phyloP scores from a whole-genome alignment of 1,140 invertebrate genomes.

The Philotrypesis tridentata region DNA sequence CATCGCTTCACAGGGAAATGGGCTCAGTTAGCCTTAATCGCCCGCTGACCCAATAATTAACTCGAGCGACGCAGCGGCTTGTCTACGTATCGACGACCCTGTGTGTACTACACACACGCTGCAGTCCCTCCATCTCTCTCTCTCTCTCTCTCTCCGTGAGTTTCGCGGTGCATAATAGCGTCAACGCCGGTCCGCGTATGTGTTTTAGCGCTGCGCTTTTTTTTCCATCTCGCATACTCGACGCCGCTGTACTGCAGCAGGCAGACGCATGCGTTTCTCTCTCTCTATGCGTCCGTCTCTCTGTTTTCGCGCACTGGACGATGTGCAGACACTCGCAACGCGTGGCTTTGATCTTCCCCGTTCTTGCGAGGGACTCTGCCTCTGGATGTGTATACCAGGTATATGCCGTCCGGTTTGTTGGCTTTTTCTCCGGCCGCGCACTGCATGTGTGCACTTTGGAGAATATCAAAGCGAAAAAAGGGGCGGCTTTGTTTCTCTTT shows the following conservation, averaged over 20 bases:
- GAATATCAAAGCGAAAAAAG: background rate
- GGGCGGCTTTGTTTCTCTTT: too few relatives aligned
- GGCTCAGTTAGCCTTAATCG: constrained; percentile 20
- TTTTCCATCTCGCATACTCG: too few relatives aligned
- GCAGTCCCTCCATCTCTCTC: too few relatives aligned
- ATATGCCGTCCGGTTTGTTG: background rate
- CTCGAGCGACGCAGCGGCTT: background rate
- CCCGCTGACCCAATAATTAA: constrained; percentile 16
- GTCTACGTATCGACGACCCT: background rate
- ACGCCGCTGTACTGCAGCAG: too few relatives aligned
- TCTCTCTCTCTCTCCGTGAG: background rate
- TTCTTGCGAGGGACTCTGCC: background rate
- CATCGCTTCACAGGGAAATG: too few relatives aligned
- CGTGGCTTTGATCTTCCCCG: background rate
- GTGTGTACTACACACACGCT: background rate
- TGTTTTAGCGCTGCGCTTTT: too few relatives aligned
- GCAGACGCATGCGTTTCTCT: background rate
- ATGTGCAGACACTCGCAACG: background rate
- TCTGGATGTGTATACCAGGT: too few relatives aligned
- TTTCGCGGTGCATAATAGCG: background rate
- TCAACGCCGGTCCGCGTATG: too few relatives aligned
- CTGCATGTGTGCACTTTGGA: background rate
- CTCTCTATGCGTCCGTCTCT: background rate
- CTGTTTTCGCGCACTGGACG: background rate
- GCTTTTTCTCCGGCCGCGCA: background rate